phyloP scores from a whole-genome alignment of 2,797 vertebrate genomes.

The Lepus townsendii region DNA sequence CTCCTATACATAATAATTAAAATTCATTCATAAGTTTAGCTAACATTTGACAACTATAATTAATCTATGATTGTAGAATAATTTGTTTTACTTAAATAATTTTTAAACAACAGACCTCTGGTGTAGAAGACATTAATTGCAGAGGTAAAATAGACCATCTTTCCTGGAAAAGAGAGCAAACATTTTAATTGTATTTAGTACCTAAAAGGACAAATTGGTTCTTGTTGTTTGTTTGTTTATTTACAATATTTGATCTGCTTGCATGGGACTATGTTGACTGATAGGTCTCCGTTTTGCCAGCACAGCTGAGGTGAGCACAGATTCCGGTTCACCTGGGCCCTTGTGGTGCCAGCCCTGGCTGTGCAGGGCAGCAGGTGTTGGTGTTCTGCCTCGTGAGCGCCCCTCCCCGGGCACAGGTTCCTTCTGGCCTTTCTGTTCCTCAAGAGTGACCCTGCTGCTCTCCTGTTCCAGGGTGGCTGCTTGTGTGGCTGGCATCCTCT shows the following conservation, averaged over 20 bases:
- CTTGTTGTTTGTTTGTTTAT: neutral
- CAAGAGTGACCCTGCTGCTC: neutral
- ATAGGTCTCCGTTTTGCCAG: neutral
- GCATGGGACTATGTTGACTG: neutral
- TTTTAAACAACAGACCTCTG: neutral
- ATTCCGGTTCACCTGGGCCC: neutral
- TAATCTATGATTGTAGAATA: neutral
- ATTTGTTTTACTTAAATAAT: neutral
- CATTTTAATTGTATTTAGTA: neutral
- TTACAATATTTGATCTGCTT: neutral
- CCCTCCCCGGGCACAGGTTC: neutral
- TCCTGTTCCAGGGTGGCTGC: neutral
- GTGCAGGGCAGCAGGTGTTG: neutral
- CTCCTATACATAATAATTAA: neutral
- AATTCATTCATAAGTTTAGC: neutral
- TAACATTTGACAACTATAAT: neutral
- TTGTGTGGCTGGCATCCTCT: neutral
- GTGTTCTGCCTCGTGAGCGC: rapidly evolving
- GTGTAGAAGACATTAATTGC: slow-evolving; percentile 29
- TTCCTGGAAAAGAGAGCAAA: neutral
- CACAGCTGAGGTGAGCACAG: neutral
- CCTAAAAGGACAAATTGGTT: neutral
- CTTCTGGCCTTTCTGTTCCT: neutral
- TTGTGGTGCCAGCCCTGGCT: neutral
- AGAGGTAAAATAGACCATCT: neutral